Conservation (phyloP, 2,888 invertebrate genomes). For the Heteromurus nitidus region DNA sequence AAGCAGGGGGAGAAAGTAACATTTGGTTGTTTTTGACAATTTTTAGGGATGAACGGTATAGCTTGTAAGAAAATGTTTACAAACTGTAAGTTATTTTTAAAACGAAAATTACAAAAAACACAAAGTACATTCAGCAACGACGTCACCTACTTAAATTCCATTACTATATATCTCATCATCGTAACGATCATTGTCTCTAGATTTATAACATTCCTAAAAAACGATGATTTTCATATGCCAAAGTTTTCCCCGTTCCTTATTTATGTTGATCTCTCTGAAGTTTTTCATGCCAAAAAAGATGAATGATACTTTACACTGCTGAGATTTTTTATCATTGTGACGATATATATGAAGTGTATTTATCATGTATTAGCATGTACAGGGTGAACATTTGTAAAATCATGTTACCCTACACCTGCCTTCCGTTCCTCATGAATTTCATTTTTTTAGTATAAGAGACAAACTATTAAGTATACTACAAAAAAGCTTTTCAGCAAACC, state of each 20-base stretch:
- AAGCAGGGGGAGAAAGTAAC: not conserved
- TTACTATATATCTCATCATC: not conserved
- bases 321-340: constrained; percentile 51
- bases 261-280: constrained; percentile 46
- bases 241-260: constrained; percentile 12
- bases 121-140: constrained; percentile 20
- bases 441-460: constrained; percentile 5
- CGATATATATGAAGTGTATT: not conserved
- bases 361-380: constrained; percentile 47
- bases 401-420: constrained; percentile 39
- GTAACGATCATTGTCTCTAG: constrained; percentile 3
- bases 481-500: constrained; percentile 43
- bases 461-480: constrained; percentile 34
- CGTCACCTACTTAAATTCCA: not conserved
- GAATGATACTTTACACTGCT: constrained; percentile 58
- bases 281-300: constrained; percentile 41
- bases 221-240: constrained; percentile 24
- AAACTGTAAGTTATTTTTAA: constrained; percentile 10
- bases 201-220: constrained; percentile 35
- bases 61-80: not conserved
- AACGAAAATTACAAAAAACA: constrained; percentile 9
- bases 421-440: constrained; percentile 32
- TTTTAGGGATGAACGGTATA: not conserved
- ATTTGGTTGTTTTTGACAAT: constrained; percentile 8
- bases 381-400: constrained; percentile 45